Conservation (phyloP, 23 tunicate species). For the Phallusia fumigata region DNA sequence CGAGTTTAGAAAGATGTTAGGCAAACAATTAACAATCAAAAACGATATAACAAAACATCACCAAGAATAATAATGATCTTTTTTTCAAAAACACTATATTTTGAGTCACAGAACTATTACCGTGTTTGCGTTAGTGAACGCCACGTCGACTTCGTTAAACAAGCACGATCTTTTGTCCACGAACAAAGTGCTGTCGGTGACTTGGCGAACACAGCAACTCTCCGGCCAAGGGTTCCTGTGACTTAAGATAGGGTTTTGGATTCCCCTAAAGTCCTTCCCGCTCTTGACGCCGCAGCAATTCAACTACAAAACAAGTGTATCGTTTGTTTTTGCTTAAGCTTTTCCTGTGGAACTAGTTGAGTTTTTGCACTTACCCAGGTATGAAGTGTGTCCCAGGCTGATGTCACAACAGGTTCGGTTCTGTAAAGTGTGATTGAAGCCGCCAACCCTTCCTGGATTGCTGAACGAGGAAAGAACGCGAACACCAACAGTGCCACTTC, state of each 20-base stretch:
- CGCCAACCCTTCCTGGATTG: slow-evolving; percentile 1
- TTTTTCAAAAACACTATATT: too few relatives aligned
- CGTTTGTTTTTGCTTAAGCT: too few relatives aligned
- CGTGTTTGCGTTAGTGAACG: slow-evolving; percentile 3
- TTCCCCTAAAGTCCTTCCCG: slow-evolving; percentile 42
- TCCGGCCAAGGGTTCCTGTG: slow-evolving; percentile 25
- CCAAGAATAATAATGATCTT: too few relatives aligned
- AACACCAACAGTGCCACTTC: slow-evolving; percentile 38
- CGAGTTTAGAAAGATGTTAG: too few relatives aligned
- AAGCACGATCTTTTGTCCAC: slow-evolving; percentile 19
- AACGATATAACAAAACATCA: too few relatives aligned
- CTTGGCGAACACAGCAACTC: slow-evolving; percentile 27
- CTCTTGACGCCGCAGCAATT: too few relatives aligned
- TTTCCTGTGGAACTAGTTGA: too few relatives aligned
- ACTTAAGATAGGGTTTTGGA: not conserved
- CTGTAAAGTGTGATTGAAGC: not conserved
- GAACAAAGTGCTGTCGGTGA: slow-evolving; percentile 11
- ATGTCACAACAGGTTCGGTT: slow-evolving; percentile 12
- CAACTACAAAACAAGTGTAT: too few relatives aligned
- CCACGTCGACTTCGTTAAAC: not conserved
- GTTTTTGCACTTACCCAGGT: slow-evolving; percentile 36
- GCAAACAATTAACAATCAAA: too few relatives aligned
- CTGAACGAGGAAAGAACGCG: slow-evolving; percentile 43
- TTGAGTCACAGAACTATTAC: too few relatives aligned
- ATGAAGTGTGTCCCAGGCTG: slow-evolving; percentile 31